phyloP scores from a whole-genome alignment of 2,113 vertebrate species.

The Cairina moschata region DNA sequence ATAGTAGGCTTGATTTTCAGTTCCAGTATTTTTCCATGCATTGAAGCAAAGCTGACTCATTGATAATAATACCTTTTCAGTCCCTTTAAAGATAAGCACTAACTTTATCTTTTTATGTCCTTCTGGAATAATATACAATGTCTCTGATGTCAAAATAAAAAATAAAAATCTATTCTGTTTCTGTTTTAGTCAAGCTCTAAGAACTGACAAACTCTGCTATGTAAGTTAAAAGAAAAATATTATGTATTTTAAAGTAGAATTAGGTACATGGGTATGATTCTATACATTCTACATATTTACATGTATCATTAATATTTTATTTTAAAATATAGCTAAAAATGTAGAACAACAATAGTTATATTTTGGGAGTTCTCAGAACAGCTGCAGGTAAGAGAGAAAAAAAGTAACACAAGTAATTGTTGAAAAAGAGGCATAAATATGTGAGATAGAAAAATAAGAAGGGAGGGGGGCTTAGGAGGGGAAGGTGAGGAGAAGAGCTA shows the following conservation, averaged over 20 bases:
- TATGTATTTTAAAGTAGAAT: background rate
- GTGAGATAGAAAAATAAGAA: background rate
- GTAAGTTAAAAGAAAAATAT: background rate
- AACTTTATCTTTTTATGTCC: background rate
- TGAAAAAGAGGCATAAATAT: background rate
- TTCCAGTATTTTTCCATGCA: slow-evolving; percentile 46
- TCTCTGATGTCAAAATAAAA: background rate
- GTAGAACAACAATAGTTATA: background rate
- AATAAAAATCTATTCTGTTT: background rate
- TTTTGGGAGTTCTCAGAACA: background rate
- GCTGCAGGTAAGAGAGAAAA: background rate
- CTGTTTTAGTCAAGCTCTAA: background rate
- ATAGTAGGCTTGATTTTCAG: background rate
- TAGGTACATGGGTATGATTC: background rate
- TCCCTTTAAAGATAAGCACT: background rate
- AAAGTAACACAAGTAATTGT: too few relatives aligned
- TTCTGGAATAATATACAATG: background rate
- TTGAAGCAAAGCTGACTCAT: slow-evolving; percentile 7
- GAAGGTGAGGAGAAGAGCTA: background rate
- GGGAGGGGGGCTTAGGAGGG: background rate
- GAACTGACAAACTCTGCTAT: background rate
- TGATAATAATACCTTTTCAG: background rate
- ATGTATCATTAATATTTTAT: background rate
- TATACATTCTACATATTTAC: background rate
- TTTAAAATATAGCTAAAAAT: background rate